Evolutionary conservation across 2,797 vertebrate species (phyloP).

Genomic region (Sarcoramphus papa): DNA sequence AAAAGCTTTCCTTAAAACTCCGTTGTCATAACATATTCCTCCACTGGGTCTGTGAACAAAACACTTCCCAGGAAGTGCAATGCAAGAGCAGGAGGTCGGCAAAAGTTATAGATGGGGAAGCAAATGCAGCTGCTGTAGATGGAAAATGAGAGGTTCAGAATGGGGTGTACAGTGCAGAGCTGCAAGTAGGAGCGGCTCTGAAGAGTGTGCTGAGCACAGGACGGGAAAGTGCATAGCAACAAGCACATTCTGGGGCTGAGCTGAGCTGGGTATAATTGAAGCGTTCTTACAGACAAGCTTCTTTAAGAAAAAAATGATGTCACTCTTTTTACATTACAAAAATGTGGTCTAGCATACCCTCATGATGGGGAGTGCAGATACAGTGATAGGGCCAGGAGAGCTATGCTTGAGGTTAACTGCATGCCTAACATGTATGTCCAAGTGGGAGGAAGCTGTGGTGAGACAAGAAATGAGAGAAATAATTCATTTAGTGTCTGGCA

Average conservation of each 20-base stretch:
- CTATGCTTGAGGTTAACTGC: conserved; percentile 40
- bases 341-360: conserved; percentile 15
- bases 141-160: conserved; percentile 21
- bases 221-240: background rate
- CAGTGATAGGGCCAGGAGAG: conserved; percentile 14
- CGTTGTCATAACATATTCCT: conserved; percentile 51
- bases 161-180: background rate
- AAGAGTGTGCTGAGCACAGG: background rate
- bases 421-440: conserved; percentile 63
- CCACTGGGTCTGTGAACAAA: background rate
- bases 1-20: conserved; percentile 49
- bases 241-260: background rate
- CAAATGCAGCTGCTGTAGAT: conserved; percentile 9
- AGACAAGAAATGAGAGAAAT: conserved; percentile 61
- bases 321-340: conserved; percentile 60
- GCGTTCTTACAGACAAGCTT: background rate
- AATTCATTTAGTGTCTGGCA: conserved; percentile 57
- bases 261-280: background rate
- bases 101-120: conserved; percentile 4
- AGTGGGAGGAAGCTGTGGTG: conserved; percentile 68
- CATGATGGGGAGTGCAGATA: conserved; percentile 54
- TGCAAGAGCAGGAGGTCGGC: background rate
- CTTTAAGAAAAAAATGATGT: conserved; percentile 64
- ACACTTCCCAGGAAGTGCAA: conserved; percentile 45
- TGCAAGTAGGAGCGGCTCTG: background rate